phyloP scores from a whole-genome alignment of 2,888 invertebrate genomes.

The Leucophenga montana region DNA sequence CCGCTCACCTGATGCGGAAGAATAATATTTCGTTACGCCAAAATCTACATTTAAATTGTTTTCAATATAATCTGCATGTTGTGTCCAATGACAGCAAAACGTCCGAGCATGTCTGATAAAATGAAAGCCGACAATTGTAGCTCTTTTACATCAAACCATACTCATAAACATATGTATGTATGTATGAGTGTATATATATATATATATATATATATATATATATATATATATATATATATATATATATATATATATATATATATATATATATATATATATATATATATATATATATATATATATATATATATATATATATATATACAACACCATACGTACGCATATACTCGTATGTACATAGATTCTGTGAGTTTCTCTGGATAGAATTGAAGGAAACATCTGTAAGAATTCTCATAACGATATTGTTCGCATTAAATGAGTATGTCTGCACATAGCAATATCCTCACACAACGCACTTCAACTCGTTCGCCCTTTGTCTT shows the following conservation, averaged over 20 bases:
- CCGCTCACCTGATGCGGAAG: slow-evolving; percentile 49
- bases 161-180: not conserved
- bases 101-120: slow-evolving; percentile 48
- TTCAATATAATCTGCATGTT: slow-evolving; percentile 67
- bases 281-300: not conserved
- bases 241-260: not conserved
- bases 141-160: not conserved
- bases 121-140: slow-evolving; percentile 36
- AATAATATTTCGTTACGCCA: slow-evolving; percentile 55
- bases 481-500: not conserved
- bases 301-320: too few relatives aligned
- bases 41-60: slow-evolving; percentile 68
- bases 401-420: slow-evolving; percentile 47
- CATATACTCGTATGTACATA: slow-evolving; percentile 10
- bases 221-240: not conserved
- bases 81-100: slow-evolving; percentile 51
- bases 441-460: slow-evolving; percentile 1
- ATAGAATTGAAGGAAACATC: slow-evolving; percentile 39
- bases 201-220: too few relatives aligned
- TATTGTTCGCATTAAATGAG: slow-evolving; percentile 22
- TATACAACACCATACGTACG: not conserved
- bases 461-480: not conserved
- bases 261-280: not conserved
- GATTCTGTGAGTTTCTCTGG: not conserved
- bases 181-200: slow-evolving; percentile 4